These are phyloP conservation scores for Pan troglodytes DNA, from an alignment of 2,113 vertebrate genomes.

Conservation along the genomic window NHGRI_mPanTro3-v2.1_pri NC_072414.2:28379001-28379500, in stretches of 20 bases:
- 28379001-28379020: not conserved
- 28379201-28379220: not conserved
- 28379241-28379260: not conserved
- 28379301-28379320: not conserved
- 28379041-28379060: not conserved
- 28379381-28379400: not conserved
- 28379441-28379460: not conserved
- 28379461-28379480: not conserved
- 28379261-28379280: not conserved
- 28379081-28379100: not conserved
- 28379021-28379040: constrained; percentile 19
- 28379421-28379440: not conserved
- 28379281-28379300: not conserved
- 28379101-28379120: not conserved
- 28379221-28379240: not conserved
- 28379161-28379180: not conserved
- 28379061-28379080: not conserved
- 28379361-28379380: not conserved
- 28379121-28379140: not conserved
- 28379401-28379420: not conserved
- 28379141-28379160: not conserved
- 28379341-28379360: not conserved
- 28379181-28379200: not conserved
- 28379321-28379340: not conserved
- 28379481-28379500: not conserved